phyloP scores from a whole-genome alignment of 2,113 vertebrate genomes.

The Tupaia chinensis region DNA sequence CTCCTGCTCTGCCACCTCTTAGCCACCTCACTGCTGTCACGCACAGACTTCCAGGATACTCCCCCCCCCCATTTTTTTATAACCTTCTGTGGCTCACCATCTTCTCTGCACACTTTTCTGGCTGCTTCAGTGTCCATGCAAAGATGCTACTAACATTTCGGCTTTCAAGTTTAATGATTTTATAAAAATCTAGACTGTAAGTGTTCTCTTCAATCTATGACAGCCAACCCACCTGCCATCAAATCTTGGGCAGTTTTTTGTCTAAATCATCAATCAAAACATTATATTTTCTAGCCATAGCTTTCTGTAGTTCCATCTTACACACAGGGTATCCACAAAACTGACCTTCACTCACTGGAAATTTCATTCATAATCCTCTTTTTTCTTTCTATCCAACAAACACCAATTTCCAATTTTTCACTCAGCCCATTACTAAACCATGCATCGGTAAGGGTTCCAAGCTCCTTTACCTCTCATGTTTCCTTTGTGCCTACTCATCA shows the following conservation, averaged over 20 bases:
- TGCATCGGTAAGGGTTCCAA: not conserved
- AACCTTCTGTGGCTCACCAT: not conserved
- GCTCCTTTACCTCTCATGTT: not conserved
- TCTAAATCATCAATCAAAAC: not conserved
- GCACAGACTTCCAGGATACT: not conserved
- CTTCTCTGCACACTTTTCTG: too few relatives aligned
- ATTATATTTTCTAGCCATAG: not conserved
- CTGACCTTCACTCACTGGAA: not conserved
- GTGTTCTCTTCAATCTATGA: not conserved
- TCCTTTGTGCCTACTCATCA: not conserved
- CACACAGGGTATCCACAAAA: not conserved
- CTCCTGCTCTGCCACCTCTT: not conserved
- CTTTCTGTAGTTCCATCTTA: not conserved
- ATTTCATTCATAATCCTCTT: not conserved
- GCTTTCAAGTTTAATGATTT: not conserved
- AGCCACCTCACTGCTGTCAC: not conserved
- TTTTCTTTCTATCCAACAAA: not conserved
- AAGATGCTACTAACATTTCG: not conserved
- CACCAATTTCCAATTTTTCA: not conserved
- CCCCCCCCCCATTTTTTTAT: too few relatives aligned
- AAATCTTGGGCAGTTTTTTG: not conserved
- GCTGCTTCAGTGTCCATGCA: rapidly evolving
- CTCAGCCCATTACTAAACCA: not conserved
- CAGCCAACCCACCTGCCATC: not conserved
- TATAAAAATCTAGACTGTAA: not conserved